Conservation (phyloP, 2,113 vertebrate species). For the Spea multiplicata region DNA sequence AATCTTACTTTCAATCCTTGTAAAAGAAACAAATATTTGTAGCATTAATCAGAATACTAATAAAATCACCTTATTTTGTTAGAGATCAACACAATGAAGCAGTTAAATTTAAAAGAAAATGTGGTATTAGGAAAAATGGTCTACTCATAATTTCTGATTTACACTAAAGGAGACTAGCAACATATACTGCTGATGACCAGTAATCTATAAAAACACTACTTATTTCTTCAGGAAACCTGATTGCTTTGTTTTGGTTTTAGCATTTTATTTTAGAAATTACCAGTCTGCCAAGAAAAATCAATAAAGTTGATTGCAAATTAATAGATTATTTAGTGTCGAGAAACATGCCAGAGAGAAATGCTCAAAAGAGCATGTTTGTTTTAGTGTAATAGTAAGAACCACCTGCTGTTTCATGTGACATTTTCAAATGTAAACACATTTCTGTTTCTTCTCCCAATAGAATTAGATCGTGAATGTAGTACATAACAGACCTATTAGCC, state of each 20-base stretch:
- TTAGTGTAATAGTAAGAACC: constrained; percentile 55
- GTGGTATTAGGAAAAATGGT: no score
- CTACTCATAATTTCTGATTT: no score
- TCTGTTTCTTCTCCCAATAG: constrained; percentile 63
- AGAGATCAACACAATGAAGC: no score
- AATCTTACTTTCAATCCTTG: no score
- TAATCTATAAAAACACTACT: constrained; percentile 49
- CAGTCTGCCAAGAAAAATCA: constrained; percentile 66
- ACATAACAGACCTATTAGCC: constrained; percentile 74
- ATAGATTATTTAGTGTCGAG: constrained; percentile 66
- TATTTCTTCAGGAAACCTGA: constrained; percentile 61
- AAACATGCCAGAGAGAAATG: constrained; percentile 58
- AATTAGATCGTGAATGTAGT: constrained; percentile 60
- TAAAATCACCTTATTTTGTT: no score
- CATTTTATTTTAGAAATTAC: constrained; percentile 66
- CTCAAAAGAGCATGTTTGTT: constrained; percentile 57
- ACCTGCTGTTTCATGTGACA: constrained; percentile 72
- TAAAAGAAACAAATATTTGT: no score
- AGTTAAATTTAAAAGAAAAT: no score
- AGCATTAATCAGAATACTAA: no score
- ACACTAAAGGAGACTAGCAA: no score
- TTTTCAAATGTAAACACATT: constrained; percentile 77
- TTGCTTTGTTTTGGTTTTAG: constrained; percentile 61
- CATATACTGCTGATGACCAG: not conserved
- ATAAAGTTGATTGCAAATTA: constrained; percentile 72